Evolutionary conservation across 2,113 vertebrate species (phyloP).

Genomic region (Nanorana parkeri): DNA sequence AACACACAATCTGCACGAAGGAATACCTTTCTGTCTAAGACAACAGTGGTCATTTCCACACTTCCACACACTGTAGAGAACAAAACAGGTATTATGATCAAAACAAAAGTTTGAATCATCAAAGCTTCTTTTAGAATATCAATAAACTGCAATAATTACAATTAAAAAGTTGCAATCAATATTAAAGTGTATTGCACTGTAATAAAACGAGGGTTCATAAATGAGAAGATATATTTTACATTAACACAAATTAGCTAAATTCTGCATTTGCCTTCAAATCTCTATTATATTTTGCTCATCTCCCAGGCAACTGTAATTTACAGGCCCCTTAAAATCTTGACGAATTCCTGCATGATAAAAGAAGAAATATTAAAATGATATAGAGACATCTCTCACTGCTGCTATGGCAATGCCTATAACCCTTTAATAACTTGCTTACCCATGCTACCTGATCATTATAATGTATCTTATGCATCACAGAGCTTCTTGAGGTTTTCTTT

Average conservation of each 20-base stretch:
- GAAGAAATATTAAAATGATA: constrained; percentile 43
- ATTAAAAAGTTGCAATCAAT: neutral
- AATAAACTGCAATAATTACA: constrained; percentile 18
- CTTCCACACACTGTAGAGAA: neutral
- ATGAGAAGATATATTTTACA: constrained; percentile 35
- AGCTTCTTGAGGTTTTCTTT: neutral
- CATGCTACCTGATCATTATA: constrained; percentile 10
- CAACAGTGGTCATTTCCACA: neutral
- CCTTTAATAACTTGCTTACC: constrained; percentile 26
- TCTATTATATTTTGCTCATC: constrained; percentile 12
- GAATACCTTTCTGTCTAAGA: neutral
- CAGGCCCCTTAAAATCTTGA: constrained; percentile 21
- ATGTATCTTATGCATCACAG: constrained; percentile 2
- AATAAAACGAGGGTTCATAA: constrained; percentile 26
- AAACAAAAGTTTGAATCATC: constrained; percentile 17
- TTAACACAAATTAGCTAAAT: constrained; percentile 39
- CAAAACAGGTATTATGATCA: constrained; percentile 4
- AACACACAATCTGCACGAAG: neutral
- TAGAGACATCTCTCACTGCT: neutral
- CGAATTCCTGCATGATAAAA: constrained; percentile 15
- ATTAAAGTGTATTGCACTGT: constrained; percentile 34
- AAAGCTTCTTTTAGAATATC: neutral
- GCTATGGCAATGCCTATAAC: constrained; percentile 20
- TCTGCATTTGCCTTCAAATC: constrained; percentile 32
- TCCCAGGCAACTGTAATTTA: constrained; percentile 33